Conservation (phyloP, 2,113 vertebrate genomes). For the Chionomys nivalis region DNA sequence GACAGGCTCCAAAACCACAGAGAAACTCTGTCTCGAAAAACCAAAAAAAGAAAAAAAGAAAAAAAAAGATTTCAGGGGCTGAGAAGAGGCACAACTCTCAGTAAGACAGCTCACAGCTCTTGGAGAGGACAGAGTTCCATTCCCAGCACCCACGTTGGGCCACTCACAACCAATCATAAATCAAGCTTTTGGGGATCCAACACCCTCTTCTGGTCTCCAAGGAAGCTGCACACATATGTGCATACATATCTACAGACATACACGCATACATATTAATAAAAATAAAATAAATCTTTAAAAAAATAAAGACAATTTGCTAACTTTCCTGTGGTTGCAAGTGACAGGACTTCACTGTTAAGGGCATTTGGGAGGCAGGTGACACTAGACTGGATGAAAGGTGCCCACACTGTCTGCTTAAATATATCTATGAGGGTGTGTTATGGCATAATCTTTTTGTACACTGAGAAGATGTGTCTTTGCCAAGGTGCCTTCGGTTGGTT, state of each 20-base stretch:
- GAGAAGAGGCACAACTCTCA: neutral
- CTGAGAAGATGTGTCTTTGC: too few species aligned
- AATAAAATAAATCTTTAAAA: neutral
- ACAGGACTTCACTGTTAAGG: neutral
- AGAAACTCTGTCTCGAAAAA: too few species aligned
- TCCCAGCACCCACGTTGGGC: neutral
- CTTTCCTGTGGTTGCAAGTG: neutral
- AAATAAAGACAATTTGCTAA: neutral
- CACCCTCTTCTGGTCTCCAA: neutral
- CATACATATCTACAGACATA: neutral
- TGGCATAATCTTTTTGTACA: too few species aligned
- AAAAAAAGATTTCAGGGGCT: neutral
- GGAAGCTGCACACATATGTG: neutral
- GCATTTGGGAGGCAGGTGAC: neutral
- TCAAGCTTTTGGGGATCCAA: neutral
- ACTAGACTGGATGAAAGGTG: too few species aligned
- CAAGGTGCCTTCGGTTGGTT: too few species aligned
- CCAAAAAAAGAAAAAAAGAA: too few species aligned
- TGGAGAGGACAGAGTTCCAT: neutral
- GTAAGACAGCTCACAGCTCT: neutral
- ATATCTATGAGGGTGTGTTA: neutral
- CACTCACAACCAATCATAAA: neutral
- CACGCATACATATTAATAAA: neutral
- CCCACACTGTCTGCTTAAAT: too few species aligned
- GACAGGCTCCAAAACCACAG: too few species aligned